Evolutionary conservation across 2,888 invertebrate species (phyloP).

Genomic region (Cheilosia vernalis): DNA sequence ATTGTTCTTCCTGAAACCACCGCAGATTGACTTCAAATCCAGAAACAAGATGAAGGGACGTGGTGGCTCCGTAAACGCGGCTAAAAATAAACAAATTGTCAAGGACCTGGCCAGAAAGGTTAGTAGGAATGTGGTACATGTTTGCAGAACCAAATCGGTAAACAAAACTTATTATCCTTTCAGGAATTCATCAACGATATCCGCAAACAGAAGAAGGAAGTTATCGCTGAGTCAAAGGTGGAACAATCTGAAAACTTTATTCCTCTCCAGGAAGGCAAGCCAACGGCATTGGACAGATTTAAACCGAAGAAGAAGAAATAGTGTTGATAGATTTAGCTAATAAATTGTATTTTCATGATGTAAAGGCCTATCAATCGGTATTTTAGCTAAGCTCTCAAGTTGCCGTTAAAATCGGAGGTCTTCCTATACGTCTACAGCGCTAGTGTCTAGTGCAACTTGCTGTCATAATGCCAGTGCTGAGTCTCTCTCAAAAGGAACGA

Average conservation of each 20-base stretch:
- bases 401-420: no score
- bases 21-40: conserved; percentile 90
- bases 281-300: conserved; percentile 88
- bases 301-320: conserved; percentile 84
- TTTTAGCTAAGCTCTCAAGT: no score
- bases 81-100: conserved; percentile 90
- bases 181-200: conserved; percentile 85
- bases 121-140: conserved; percentile 76
- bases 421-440: no score
- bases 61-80: conserved; percentile 89
- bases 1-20: conserved; percentile 90
- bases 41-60: conserved; percentile 90
- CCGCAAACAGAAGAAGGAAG: conserved; percentile 82
- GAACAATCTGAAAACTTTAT: conserved; percentile 79
- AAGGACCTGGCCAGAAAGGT: conserved; percentile 88
- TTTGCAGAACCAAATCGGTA: not conserved
- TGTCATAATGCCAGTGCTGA: no score
- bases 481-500: no score
- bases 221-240: conserved; percentile 78
- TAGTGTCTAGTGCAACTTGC: no score
- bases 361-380: not conserved
- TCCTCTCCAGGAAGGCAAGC: conserved; percentile 78
- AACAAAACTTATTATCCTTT: not conserved
- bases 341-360: conserved; percentile 6
- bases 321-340: not conserved